Evolutionary conservation across 2,113 vertebrate genomes (phyloP).

Genomic region (Cynopterus brachyotis): DNA sequence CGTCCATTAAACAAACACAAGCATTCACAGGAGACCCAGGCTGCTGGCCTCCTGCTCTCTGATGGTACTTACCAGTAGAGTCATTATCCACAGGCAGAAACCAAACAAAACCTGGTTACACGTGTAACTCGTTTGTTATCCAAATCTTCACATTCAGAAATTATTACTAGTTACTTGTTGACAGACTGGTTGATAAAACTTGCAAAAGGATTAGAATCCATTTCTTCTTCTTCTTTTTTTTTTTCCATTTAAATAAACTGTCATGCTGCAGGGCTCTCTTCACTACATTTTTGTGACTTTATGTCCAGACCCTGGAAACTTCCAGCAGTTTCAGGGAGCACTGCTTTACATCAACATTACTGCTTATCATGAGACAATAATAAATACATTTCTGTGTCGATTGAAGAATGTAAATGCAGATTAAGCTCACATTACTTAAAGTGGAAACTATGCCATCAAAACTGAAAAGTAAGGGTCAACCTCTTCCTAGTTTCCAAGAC

Average conservation of each 20-base stretch:
- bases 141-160: constrained; percentile 28
- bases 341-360: constrained; percentile 71
- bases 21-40: background rate
- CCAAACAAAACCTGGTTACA: background rate
- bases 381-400: constrained; percentile 57
- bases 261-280: background rate
- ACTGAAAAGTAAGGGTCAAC: background rate
- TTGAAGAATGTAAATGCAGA: constrained; percentile 58
- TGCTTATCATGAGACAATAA: constrained; percentile 58
- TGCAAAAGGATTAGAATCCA: background rate
- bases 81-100: background rate
- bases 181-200: constrained; percentile 47
- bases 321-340: constrained; percentile 5
- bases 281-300: constrained; percentile 1
- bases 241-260: constrained; percentile 27
- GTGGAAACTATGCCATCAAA: constrained; percentile 57
- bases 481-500: background rate
- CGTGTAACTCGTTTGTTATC: constrained; percentile 24
- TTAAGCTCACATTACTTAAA: constrained; percentile 55
- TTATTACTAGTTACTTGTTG: constrained; percentile 32
- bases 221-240: background rate
- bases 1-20: background rate
- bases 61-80: background rate
- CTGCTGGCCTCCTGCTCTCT: background rate
- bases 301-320: constrained; percentile 41